Evolutionary conservation across 2,888 invertebrate species (phyloP), one percentile per base, ranked within the genome.

Genomic region (Strigamia transsilvanica): DNA sequence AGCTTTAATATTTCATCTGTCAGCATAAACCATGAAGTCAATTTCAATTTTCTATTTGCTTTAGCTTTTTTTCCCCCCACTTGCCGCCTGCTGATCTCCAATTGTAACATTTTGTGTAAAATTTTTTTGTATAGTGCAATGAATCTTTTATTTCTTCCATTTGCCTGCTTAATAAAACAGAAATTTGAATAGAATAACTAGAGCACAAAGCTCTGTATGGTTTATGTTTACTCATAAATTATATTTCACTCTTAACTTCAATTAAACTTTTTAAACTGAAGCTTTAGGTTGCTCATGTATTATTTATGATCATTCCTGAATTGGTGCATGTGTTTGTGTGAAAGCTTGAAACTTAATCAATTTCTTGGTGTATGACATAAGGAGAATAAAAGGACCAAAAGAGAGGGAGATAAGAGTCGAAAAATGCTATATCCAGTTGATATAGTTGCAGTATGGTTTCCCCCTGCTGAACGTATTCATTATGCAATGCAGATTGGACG

Each of bases 401-500:
- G 12, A 73, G n/a, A 73, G 32, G 27, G 2, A 32, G 73, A 73
- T 73, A 73, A 73, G 73, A 73, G 32, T 18, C 9, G 56, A 56
- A 56, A 56, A 32, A 73, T 73, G 15, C 73, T 27, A 73, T 73
- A 32, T 73, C 32, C 73, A 73, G 32, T 32, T 73, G 73, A 73
- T 73, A 32, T 73, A 73, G 73, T 73, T 73, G 73, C 27, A 73
- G 32, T 73, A 73, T 73, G 73, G 32, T 32, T 73, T 73, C 13
- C 73, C 73, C 13, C 27, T 15, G 27, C 15, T 73, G 73, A 73
- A 73, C 73, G n/a, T 32, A 73, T 73, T 73, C 73, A 73, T 73
- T 73, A 73, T 73, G 73, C 73, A 73, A 73, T 73, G 73, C 73
- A 73, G 73, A 73, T 73, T 73, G 73, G 73, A 66, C 61, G 13